Base-by-base conservation (phyloP, 2,888 invertebrate genomes). In the Platycheirus rosarum region DNA sequence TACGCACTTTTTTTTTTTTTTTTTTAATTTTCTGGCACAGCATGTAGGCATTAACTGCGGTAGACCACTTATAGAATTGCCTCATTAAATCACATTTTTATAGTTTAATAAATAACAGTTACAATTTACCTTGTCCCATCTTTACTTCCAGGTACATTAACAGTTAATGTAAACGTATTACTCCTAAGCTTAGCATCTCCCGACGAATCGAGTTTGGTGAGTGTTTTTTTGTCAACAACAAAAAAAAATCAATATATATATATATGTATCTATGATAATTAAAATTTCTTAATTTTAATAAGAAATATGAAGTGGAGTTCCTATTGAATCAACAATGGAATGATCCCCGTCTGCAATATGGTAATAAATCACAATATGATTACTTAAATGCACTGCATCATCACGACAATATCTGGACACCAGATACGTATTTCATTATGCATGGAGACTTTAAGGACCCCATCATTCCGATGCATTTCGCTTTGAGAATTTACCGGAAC, bases 241-340 rank as follows among this genome's bases (percentile, higher is more conserved):
- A 35, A 57, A 13, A 14, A 35, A 18, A 48, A 40, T 32, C 1
- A 8, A 32, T 32, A 4, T 23, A 23, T 4, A 23, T 4, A 23
- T 4, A 23, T 4, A 23, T 23, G 23, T 20, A 8, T 26, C 20
- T 1, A 0, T 3, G 13, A 14, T 57, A 3, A 2, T 46, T 16
- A 35, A 20, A 2, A 13, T 42, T 23, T 46, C 6, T 3, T n/a
- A 37, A 11, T 0, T 35, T 8, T 11, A 40, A 7, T 23, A 3
- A 97, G 97, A 97, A 97, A 95, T 97, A 97, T 92, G 97, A 97
- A 92, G 97, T 97, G 89, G 97, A 97, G 91, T 97, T 97, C 91
- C 93, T 97, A 86, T 93, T 97, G 87, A 96, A 97, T 90, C 97
- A 97, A 91, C 96, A 96, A 92, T 97, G 97, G 97, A 95, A 94